Percentiles rank a stretch among this genome's conserved stretches.
These are phyloP conservation scores for Rhipidura dahli DNA, from an alignment of 2,113 vertebrate genomes.

Conservation along the genomic window DNA sequence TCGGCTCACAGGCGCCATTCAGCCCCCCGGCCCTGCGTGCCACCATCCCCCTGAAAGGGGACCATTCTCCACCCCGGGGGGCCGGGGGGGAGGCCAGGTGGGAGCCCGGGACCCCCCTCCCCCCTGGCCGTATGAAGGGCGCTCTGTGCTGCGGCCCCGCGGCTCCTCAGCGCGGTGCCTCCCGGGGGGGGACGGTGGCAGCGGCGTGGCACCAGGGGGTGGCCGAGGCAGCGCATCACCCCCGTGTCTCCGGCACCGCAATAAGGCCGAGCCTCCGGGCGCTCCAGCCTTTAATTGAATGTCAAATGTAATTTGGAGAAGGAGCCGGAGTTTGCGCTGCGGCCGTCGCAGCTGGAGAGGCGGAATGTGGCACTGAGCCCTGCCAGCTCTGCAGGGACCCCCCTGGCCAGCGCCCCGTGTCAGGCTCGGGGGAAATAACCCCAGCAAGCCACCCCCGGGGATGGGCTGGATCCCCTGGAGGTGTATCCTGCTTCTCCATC, in stretches of 20 bases:
- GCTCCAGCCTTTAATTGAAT: slow-evolving; percentile 35
- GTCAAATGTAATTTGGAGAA: slow-evolving; percentile 58
- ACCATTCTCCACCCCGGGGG: slow-evolving; percentile 15
- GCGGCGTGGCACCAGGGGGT: neutral
- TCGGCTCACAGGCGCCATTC: slow-evolving; percentile 53
- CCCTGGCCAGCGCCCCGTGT: neutral
- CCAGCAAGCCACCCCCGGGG: accelerated
- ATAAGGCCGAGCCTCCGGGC: neutral
- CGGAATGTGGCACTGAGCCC: neutral
- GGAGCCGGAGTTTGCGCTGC: neutral
- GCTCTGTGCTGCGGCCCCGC: neutral
- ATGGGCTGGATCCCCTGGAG: neutral
- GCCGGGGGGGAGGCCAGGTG: neutral
- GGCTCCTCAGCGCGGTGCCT: neutral
- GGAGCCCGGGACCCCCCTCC: neutral
- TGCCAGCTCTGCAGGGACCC: slow-evolving; percentile 70
- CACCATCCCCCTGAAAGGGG: neutral
- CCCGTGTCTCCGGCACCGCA: neutral
- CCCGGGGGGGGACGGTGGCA: neutral
- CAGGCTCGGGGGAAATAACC: accelerated
- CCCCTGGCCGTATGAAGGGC: neutral
- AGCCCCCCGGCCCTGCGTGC: neutral
- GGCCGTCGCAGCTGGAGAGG: neutral
- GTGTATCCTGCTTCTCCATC: neutral
- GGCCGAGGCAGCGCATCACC: neutral